These are phyloP conservation scores for Drosophila truncata DNA, from an alignment of 1,140 invertebrate species.

Conservation along the genomic window DNA sequence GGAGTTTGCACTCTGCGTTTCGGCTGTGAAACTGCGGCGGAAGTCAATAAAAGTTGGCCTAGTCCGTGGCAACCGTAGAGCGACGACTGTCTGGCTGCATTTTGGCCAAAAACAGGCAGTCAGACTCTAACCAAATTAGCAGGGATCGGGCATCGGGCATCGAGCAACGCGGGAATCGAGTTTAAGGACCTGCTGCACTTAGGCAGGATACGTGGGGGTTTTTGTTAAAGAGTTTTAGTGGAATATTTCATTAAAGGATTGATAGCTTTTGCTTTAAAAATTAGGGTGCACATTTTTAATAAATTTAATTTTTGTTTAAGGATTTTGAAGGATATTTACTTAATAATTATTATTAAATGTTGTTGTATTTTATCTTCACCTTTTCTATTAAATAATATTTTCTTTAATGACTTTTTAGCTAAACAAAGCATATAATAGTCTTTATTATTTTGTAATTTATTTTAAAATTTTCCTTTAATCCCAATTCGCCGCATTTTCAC, in stretches of 20 bases:
- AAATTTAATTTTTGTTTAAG: neutral
- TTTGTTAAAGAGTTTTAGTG: neutral
- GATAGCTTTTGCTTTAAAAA: no score
- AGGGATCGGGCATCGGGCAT: conserved; percentile 6
- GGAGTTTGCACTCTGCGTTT: conserved; percentile 66
- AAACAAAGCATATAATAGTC: neutral
- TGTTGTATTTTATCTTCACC: accelerated
- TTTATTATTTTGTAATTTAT: neutral
- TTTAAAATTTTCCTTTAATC: neutral
- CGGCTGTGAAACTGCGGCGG: conserved; percentile 55
- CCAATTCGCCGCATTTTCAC: neutral
- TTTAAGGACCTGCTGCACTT: neutral
- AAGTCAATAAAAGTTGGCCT: conserved; percentile 79
- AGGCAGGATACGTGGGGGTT: neutral
- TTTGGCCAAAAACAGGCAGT: conserved; percentile 21
- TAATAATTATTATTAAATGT: neutral
- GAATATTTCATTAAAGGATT: neutral
- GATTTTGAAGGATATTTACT: neutral
- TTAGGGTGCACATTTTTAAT: no score
- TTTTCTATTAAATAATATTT: neutral
- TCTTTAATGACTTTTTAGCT: accelerated
- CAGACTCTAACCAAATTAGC: conserved; percentile 57
- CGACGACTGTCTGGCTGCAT: conserved; percentile 46
- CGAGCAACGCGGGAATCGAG: neutral
- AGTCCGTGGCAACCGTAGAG: conserved; percentile 47